phyloP scores from a whole-genome alignment of 2,797 vertebrate species.

The Lithobates pipiens region DNA sequence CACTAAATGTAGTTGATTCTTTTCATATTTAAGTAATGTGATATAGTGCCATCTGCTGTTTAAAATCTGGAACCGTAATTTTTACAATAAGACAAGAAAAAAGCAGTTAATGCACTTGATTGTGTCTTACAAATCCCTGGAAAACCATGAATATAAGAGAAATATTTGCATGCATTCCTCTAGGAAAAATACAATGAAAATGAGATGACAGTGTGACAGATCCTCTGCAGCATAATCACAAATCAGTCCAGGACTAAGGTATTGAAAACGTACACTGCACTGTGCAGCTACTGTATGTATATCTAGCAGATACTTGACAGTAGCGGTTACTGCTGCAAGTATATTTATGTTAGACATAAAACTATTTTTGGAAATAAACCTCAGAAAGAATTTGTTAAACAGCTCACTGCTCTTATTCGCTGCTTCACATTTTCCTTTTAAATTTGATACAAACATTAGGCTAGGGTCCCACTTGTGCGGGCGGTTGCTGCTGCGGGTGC shows the following conservation, averaged over 20 bases:
- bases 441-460: not conserved
- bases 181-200: constrained; percentile 9
- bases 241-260: not conserved
- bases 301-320: too few relatives aligned
- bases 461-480: too few relatives aligned
- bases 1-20: not conserved
- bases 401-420: not conserved
- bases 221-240: not conserved
- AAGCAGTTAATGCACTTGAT: not conserved
- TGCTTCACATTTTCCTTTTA: not conserved
- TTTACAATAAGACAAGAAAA: not conserved
- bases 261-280: not conserved
- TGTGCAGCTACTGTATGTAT: too few relatives aligned
- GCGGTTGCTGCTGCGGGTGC: too few relatives aligned
- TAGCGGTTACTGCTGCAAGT: not conserved
- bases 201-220: not conserved
- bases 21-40: constrained; percentile 25
- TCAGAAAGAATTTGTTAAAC: not conserved
- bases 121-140: not conserved
- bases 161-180: not conserved
- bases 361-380: not conserved
- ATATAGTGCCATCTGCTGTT: constrained; percentile 53
- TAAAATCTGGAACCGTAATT: not conserved
- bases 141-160: constrained; percentile 9
- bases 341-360: not conserved